A percentile compares a stretch with the other conserved stretches of the same genome.
Evolutionary conservation across 2,888 invertebrate species (phyloP).

Genomic region (Acanthosepion pharaonis): DNA sequence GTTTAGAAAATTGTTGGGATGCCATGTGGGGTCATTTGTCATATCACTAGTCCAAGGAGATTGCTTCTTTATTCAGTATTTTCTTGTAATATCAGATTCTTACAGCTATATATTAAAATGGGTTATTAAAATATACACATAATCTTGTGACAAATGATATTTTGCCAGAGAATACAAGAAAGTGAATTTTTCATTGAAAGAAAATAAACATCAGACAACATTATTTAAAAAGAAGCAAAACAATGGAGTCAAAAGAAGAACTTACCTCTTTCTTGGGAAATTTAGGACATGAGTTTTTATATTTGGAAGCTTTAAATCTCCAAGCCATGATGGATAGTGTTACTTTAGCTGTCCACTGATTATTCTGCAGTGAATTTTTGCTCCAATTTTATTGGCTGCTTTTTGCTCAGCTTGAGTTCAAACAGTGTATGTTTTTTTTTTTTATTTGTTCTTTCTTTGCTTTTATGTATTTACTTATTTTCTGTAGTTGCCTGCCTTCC

Average conservation of each 20-base stretch:
- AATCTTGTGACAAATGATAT: no score
- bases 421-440: neutral
- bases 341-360: neutral
- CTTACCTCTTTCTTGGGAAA: slow-evolving; percentile 90
- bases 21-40: no score
- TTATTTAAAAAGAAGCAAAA: neutral
- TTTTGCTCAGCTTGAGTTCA: neutral
- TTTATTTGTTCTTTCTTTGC: neutral
- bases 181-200: neutral
- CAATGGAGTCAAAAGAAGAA: neutral
- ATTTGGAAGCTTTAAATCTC: slow-evolving; percentile 96
- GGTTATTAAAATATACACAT: no score
- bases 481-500: neutral
- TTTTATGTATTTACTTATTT: neutral
- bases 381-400: neutral
- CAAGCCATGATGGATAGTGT: slow-evolving; percentile 70
- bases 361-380: neutral
- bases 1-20: no score
- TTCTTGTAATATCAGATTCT: no score
- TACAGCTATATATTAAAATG: no score
- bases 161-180: no score
- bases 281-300: slow-evolving; percentile 97
- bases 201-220: neutral
- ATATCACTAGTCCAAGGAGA: no score
- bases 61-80: no score